Conservation (phyloP, 2,888 invertebrate genomes). For the Drosophila anomalata region DNA sequence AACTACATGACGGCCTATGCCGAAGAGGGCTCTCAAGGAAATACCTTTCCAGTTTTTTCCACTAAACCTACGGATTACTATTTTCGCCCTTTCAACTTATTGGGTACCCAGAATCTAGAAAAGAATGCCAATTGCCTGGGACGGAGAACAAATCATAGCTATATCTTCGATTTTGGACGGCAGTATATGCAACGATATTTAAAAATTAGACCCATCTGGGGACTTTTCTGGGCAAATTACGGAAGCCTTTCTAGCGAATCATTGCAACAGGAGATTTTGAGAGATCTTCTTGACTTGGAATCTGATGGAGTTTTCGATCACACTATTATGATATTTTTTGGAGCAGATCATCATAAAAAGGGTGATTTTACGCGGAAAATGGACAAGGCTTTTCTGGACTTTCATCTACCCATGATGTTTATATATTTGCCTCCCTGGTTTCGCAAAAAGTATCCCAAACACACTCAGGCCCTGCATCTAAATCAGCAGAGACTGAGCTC, state of each 20-base stretch:
- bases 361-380: not conserved
- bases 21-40: not conserved
- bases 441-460: too few relatives aligned
- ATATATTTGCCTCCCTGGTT: too few relatives aligned
- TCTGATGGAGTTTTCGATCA: not conserved
- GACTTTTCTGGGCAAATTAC: not conserved
- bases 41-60: not conserved
- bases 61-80: not conserved
- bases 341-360: not conserved
- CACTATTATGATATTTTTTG: not conserved
- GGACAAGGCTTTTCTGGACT: not conserved
- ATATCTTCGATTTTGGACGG: not conserved
- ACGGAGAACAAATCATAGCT: not conserved
- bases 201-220: not conserved
- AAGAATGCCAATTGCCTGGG: not conserved
- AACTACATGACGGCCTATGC: not conserved
- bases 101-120: not conserved
- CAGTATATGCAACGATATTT: not conserved
- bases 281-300: not conserved
- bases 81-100: not conserved
- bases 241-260: not conserved
- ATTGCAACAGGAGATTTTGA: not conserved
- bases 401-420: not conserved
- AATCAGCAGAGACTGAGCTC: too few relatives aligned
- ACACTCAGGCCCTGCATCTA: too few relatives aligned